Conservation (phyloP, 1,140 invertebrate species). For the Polypedilum pembai region DNA sequence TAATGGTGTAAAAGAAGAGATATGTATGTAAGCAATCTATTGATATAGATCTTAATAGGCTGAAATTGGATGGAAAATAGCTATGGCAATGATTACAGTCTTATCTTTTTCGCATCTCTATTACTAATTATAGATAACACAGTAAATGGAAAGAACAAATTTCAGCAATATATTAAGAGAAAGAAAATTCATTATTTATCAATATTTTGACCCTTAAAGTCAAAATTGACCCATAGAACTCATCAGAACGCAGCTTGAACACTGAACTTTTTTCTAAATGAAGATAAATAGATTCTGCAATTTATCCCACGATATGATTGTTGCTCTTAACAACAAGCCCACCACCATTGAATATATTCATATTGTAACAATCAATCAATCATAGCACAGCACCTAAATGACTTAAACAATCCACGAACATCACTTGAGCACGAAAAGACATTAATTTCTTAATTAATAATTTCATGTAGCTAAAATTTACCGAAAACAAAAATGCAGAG, state of each 20-base stretch:
- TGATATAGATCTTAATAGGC: conserved; percentile 2
- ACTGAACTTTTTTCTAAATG: too few relatives aligned
- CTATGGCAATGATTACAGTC: neutral
- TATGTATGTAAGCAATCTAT: neutral
- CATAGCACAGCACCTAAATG: neutral
- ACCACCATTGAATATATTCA: neutral
- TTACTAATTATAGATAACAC: conserved; percentile 19
- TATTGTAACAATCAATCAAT: neutral
- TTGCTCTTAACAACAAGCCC: too few relatives aligned
- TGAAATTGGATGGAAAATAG: conserved; percentile 12
- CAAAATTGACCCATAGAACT: too few relatives aligned
- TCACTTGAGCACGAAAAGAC: neutral
- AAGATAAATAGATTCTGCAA: too few relatives aligned
- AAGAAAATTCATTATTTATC: too few relatives aligned
- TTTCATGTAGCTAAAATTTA: neutral
- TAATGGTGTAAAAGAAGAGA: neutral
- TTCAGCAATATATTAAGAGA: too few relatives aligned
- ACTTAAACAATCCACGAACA: neutral
- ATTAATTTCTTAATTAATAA: neutral
- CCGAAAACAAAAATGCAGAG: neutral
- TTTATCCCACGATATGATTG: too few relatives aligned
- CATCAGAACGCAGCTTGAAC: too few relatives aligned
- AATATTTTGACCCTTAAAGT: too few relatives aligned
- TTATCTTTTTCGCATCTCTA: neutral
- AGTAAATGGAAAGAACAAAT: neutral